A percentile compares a stretch with the other conserved stretches of the same genome.
phyloP scores from a whole-genome alignment of 2,113 vertebrate species.

The Odocoileus virginianus region DNA sequence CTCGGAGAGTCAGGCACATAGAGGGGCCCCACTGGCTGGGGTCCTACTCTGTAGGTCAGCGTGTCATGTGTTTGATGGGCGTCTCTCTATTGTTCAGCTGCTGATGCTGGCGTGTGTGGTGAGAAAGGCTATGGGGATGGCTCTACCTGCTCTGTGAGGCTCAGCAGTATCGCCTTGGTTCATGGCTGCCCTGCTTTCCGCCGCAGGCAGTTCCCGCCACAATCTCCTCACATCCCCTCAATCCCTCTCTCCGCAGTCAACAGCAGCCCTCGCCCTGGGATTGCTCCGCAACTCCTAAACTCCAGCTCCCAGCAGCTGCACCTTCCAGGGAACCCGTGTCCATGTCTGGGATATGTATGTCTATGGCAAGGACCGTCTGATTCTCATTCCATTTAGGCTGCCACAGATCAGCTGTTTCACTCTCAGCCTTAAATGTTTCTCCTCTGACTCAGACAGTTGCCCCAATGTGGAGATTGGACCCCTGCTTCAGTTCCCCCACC shows the following conservation, averaged over 20 bases:
- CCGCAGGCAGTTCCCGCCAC: not conserved
- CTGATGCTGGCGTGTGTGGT: not conserved
- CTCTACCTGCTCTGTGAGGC: not conserved
- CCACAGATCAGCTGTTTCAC: not conserved
- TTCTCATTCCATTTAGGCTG: not conserved
- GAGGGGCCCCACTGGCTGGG: not conserved
- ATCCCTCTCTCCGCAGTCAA: not conserved
- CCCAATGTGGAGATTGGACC: not conserved
- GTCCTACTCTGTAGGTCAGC: not conserved
- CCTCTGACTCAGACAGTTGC: not conserved
- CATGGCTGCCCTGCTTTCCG: not conserved
- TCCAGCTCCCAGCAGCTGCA: not conserved
- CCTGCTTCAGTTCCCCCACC: not conserved
- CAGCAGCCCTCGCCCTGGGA: not conserved
- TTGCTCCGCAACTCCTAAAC: not conserved
- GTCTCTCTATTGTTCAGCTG: not conserved
- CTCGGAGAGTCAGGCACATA: fast-evolving
- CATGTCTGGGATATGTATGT: not conserved
- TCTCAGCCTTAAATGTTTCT: not conserved
- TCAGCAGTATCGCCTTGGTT: not conserved
- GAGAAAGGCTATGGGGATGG: not conserved
- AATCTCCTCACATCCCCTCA: not conserved
- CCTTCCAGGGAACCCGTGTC: not conserved
- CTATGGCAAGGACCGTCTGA: not conserved
- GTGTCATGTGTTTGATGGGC: not conserved